Conservation (phyloP, 2,113 vertebrate species). For the Zingel zingel region DNA sequence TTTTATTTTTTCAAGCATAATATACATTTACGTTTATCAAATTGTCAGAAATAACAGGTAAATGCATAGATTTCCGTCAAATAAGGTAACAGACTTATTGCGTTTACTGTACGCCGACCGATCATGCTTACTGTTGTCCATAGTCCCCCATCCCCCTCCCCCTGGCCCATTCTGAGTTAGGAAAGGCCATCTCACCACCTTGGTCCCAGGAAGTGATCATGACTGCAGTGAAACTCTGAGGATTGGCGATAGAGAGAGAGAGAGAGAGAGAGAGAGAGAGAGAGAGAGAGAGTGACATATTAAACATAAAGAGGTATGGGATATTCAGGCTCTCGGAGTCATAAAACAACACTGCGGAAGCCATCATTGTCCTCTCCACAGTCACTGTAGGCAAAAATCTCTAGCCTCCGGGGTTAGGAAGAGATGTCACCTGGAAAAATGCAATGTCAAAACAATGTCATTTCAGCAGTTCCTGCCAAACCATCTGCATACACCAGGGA, state of each 20-base stretch:
- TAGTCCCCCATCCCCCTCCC: no score
- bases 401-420: conserved; percentile 54
- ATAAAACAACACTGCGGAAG: conserved; percentile 60
- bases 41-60: no score
- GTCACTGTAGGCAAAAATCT: conserved; percentile 67
- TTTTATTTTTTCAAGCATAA: no score
- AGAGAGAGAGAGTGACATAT: conserved; percentile 51
- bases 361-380: conserved; percentile 55
- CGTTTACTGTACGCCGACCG: no score
- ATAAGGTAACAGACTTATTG: no score
- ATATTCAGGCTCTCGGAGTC: conserved; percentile 49
- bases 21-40: no score
- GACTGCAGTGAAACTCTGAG: conserved; percentile 50
- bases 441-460: conserved; percentile 73
- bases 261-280: background rate
- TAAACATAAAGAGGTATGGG: conserved; percentile 62
- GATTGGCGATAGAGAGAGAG: conserved; percentile 17
- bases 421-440: conserved; percentile 74
- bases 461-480: conserved; percentile 46
- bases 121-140: no score
- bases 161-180: no score
- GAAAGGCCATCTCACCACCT: background rate
- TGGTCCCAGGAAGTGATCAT: conserved; percentile 58
- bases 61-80: no score
- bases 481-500: conserved; percentile 17